These are phyloP conservation scores for Tympanoctomys barrerae DNA, from an alignment of 2,797 vertebrate genomes.

Conservation along the genomic window DNA sequence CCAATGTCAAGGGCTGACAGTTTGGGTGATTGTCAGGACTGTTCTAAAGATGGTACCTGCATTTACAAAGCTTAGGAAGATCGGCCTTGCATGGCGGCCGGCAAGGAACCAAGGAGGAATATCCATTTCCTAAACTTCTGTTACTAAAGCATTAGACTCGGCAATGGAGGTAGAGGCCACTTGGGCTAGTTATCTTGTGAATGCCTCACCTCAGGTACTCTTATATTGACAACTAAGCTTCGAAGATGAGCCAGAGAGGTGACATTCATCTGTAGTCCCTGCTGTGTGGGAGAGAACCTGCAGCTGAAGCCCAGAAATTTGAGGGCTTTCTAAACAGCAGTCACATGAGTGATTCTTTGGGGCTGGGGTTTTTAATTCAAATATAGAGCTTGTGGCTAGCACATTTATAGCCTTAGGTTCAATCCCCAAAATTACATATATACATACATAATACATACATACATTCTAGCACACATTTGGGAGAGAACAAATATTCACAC, in stretches of 20 bases:
- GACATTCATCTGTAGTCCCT: background rate
- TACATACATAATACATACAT: background rate
- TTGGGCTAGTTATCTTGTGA: background rate
- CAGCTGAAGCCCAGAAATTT: background rate
- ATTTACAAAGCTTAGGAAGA: no score
- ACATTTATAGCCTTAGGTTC: background rate
- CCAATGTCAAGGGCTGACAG: accelerated
- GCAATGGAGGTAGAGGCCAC: background rate
- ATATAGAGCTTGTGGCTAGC: no score
- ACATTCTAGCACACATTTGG: background rate
- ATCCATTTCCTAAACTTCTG: background rate
- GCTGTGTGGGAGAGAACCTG: background rate
- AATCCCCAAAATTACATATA: background rate
- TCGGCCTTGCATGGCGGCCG: background rate
- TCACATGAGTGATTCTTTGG: background rate
- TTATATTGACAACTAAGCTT: background rate
- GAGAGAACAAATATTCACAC: background rate
- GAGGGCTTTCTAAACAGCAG: background rate
- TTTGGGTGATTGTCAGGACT: background rate
- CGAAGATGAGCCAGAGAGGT: background rate
- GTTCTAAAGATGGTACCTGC: background rate
- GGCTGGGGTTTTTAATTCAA: background rate
- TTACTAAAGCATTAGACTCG: background rate
- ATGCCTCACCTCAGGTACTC: background rate
- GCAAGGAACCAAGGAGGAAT: background rate